Base-by-base conservation (phyloP, 2,797 vertebrate genomes). In the Clarias pachynema region DNA sequence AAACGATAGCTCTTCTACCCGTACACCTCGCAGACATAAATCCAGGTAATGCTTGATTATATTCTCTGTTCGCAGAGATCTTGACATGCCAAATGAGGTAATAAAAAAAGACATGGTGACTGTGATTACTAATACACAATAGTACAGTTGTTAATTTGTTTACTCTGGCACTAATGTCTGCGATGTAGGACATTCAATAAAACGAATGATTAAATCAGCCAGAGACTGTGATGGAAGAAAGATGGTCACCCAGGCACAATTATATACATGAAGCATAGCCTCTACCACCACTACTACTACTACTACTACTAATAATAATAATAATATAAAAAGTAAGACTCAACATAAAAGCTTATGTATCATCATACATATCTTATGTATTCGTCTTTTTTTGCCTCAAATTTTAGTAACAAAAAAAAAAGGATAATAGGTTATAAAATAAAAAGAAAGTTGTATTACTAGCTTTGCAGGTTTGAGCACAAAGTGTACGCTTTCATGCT, bases 1-100 rank as follows among this genome's bases (percentile, higher is more conserved):
- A 98, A 99, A 97, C 97, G 96, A 96, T 97, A 96, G 96, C 96
- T 97, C 95, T 95, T 96, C 93, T 93, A 94, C 91, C 93, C 95
- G 96, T 96, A 94, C 94, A 95, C 93, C 91, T 94, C 93, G 82
- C 84, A 94, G 91, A 95, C 96, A 96, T 95, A 96, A 95, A 96
- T 96, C 95, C 95, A 95, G 96, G 93, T 94, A 92, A 94, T 95
- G 93, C 95, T 95, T 96, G 95, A 97, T 96, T 95, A 95, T 87
- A 87, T 90, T 89, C 84, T 89, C 74, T 89, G 85, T 91, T 91
- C 87, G 82, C 81, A 82, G 87, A 90, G 87, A 89, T 89, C 90
- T 89, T 92, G 89, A 91, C 90, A 89, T 86, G 86, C 83, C 87
- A 89, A 91, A 91, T 86, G 84, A 89, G 87, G 88, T 85, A 90